A percentile compares a stretch with the other conserved stretches of the same genome.
phyloP scores from a whole-genome alignment of 2,888 invertebrate genomes.

The Ectemnius cavifrons region DNA sequence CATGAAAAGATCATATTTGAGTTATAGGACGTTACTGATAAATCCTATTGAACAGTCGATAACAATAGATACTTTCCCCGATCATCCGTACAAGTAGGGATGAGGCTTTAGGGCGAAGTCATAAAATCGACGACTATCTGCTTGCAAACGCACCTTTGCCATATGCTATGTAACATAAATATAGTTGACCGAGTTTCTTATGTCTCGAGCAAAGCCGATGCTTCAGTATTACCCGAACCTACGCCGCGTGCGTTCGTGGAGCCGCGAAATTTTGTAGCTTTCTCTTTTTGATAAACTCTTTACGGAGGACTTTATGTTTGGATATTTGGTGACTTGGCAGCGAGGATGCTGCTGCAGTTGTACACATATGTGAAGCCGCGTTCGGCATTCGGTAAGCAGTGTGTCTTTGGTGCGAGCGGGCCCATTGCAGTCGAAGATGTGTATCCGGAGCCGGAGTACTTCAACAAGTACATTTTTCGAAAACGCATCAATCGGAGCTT shows the following conservation, averaged over 20 bases:
- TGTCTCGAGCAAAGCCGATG: slow-evolving; percentile 20
- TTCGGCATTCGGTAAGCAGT: slow-evolving; percentile 85
- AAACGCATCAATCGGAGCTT: slow-evolving; percentile 82
- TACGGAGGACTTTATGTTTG: slow-evolving; percentile 16
- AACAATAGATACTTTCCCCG: too few species aligned
- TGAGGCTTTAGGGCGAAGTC: too few species aligned
- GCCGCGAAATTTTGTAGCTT: slow-evolving; percentile 18
- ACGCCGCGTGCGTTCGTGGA: neutral
- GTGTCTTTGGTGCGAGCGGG: slow-evolving; percentile 85
- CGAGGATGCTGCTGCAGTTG: slow-evolving; percentile 77
- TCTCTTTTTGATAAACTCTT: slow-evolving; percentile 24
- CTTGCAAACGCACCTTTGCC: neutral
- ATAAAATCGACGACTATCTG: too few species aligned
- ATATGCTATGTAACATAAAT: too few species aligned
- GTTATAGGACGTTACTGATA: too few species aligned
- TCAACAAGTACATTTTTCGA: slow-evolving; percentile 82
- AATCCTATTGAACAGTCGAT: too few species aligned
- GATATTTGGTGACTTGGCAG: neutral
- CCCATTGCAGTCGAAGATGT: slow-evolving; percentile 67
- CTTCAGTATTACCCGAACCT: slow-evolving; percentile 5
- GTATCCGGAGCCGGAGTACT: slow-evolving; percentile 79
- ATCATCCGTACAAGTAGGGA: too few species aligned
- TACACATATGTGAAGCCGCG: slow-evolving; percentile 85
- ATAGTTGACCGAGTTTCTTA: slow-evolving; percentile 3
- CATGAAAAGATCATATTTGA: too few species aligned